These are phyloP conservation scores for Drosophila phalerata DNA, from an alignment of 2,888 invertebrate genomes.

Conservation along the genomic window DNA sequence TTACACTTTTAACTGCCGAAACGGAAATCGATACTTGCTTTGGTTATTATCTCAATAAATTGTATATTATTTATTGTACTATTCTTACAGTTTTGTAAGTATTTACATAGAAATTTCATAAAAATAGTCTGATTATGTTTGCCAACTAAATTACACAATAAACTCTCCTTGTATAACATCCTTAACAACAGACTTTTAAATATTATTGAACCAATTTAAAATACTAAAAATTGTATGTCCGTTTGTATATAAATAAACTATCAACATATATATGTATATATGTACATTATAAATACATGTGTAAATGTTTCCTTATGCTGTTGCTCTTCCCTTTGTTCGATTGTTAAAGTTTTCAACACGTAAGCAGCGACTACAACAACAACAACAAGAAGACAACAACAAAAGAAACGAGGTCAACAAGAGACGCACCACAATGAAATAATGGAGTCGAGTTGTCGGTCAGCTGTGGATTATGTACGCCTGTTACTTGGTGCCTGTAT, in stretches of 20 bases:
- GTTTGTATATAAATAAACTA: neutral
- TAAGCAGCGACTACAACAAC: slow-evolving; percentile 35
- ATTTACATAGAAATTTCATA: neutral
- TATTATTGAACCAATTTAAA: slow-evolving; percentile 4
- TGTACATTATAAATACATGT: neutral
- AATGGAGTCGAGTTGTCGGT: slow-evolving; percentile 41
- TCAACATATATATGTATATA: neutral
- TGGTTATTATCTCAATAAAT: too few relatives aligned
- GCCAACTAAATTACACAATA: neutral
- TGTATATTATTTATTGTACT: too few relatives aligned
- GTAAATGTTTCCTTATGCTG: slow-evolving; percentile 7
- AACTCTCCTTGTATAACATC: neutral
- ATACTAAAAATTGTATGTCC: neutral
- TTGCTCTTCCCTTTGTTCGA: slow-evolving; percentile 32
- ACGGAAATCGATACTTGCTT: too few relatives aligned
- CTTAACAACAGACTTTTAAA: slow-evolving; percentile 1
- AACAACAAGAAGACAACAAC: slow-evolving; percentile 32
- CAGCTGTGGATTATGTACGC: slow-evolving; percentile 60
- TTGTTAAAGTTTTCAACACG: slow-evolving; percentile 63
- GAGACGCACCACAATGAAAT: slow-evolving; percentile 27
- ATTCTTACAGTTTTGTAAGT: neutral
- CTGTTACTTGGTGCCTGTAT: slow-evolving; percentile 78
- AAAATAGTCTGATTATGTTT: neutral
- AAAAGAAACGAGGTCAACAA: slow-evolving; percentile 55
- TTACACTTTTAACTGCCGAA: too few relatives aligned